These are phyloP conservation scores for Drosophila paranaensis DNA, from an alignment of 2,888 invertebrate species.

Conservation along the genomic window DNA sequence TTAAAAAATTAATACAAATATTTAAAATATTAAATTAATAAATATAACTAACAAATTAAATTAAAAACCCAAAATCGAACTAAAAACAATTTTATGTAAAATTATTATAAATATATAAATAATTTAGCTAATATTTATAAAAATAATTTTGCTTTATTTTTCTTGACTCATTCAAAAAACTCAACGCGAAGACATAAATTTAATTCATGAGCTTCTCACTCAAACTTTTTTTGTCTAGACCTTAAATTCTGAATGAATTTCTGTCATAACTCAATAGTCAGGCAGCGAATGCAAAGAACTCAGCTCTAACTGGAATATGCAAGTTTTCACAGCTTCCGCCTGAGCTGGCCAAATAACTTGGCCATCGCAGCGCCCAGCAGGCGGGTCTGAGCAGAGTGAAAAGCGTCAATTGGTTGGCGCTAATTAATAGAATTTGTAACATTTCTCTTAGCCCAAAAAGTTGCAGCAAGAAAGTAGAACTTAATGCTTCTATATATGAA, in stretches of 20 bases:
- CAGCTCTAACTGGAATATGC: slow-evolving; percentile 66
- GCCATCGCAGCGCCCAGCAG: slow-evolving; percentile 6
- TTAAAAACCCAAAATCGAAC: too few relatives aligned
- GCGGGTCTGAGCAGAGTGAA: slow-evolving; percentile 17
- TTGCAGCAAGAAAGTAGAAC: slow-evolving; percentile 22
- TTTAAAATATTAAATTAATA: too few relatives aligned
- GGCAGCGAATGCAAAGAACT: not conserved
- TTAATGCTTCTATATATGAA: slow-evolving; percentile 12
- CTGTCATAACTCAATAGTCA: not conserved
- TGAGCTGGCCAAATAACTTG: slow-evolving; percentile 40
- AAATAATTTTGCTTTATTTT: too few relatives aligned
- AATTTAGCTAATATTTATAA: too few relatives aligned
- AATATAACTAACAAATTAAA: too few relatives aligned
- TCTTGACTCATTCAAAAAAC: too few relatives aligned
- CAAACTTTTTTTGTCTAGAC: not conserved
- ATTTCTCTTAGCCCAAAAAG: slow-evolving; percentile 46
- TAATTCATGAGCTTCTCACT: not conserved
- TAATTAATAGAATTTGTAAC: slow-evolving; percentile 71
- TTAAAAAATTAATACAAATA: too few relatives aligned
- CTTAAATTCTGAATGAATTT: slow-evolving; percentile 37
- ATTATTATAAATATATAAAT: too few relatives aligned
- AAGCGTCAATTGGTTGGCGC: slow-evolving; percentile 60
- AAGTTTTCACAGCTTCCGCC: slow-evolving; percentile 62
- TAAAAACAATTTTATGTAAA: too few relatives aligned
- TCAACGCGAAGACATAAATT: not conserved